Evolutionary conservation across 2,888 invertebrate species (phyloP).

Genomic region (Vanessa cardui): DNA sequence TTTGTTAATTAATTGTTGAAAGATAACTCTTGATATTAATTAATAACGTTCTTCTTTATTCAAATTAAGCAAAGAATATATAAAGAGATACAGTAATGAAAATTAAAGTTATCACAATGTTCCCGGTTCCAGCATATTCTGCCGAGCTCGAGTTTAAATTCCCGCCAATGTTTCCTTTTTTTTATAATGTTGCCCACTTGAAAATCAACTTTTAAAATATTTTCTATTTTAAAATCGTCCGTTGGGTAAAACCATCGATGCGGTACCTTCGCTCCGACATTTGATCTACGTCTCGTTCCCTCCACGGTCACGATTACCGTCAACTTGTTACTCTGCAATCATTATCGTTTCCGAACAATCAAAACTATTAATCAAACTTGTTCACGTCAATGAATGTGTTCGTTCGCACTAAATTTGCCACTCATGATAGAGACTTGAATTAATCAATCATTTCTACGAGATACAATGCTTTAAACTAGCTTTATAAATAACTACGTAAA

Average conservation of each 20-base stretch:
- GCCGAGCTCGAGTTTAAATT: no score
- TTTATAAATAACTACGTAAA: background rate
- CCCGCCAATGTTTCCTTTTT: no score
- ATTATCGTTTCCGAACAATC: constrained; percentile 9
- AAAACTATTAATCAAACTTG: constrained; percentile 35
- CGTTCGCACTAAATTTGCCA: constrained; percentile 35
- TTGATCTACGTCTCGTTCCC: constrained; percentile 5
- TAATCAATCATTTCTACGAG: constrained; percentile 24
- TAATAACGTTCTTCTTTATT: no score
- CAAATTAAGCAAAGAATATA: no score
- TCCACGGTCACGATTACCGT: constrained; percentile 12
- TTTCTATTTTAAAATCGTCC: no score
- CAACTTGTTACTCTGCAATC: constrained; percentile 16
- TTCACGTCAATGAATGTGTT: constrained; percentile 30
- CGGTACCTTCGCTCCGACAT: background rate
- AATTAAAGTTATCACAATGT: no score
- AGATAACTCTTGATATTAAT: no score
- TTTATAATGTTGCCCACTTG: no score
- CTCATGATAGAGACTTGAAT: constrained; percentile 28
- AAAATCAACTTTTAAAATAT: no score
- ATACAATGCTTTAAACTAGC: background rate
- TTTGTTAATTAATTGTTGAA: no score
- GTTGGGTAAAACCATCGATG: background rate
- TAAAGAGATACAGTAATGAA: no score
- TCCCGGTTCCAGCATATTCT: no score